A percentile compares a stretch with the other conserved stretches of the same genome.
Conservation (phyloP, 1,140 invertebrate species). For the Adelges cooleyi region DNA sequence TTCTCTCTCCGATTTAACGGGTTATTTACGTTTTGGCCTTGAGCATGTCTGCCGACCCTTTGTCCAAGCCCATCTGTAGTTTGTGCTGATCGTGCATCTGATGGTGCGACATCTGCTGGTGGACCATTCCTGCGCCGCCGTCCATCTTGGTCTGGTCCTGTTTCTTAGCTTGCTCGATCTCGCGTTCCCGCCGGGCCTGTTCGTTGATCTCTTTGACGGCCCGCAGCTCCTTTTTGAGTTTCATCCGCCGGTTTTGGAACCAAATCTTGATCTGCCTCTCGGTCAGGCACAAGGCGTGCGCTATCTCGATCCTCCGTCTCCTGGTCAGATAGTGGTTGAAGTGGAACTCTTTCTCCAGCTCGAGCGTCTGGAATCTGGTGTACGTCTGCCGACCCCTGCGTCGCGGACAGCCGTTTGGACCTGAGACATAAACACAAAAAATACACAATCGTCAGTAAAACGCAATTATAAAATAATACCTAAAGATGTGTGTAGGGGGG, state of each 20-base stretch:
- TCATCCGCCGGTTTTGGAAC: slow-evolving; percentile 97
- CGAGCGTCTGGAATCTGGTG: slow-evolving; percentile 86
- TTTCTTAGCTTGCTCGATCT: slow-evolving; percentile 81
- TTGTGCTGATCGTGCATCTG: slow-evolving; percentile 35
- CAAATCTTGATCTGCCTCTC: slow-evolving; percentile 96
- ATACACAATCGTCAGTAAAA: not conserved
- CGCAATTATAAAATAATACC: too few relatives aligned
- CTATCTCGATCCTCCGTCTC: slow-evolving; percentile 90
- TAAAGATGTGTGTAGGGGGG: too few relatives aligned
- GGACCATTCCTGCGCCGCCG: slow-evolving; percentile 42
- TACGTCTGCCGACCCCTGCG: slow-evolving; percentile 90
- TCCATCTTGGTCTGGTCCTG: slow-evolving; percentile 69
- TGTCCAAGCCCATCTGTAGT: slow-evolving; percentile 33
- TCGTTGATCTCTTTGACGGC: slow-evolving; percentile 92
- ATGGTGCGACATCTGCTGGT: slow-evolving; percentile 47
- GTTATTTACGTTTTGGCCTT: slow-evolving; percentile 30
- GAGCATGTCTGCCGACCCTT: slow-evolving; percentile 33
- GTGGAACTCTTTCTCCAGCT: slow-evolving; percentile 96
- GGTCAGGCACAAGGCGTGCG: slow-evolving; percentile 87
- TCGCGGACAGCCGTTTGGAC: slow-evolving; percentile 89
- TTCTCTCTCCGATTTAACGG: too few relatives aligned
- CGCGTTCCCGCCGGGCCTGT: slow-evolving; percentile 75
- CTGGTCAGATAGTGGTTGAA: slow-evolving; percentile 95
- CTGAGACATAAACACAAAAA: slow-evolving; percentile 45
- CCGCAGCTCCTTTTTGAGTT: slow-evolving; percentile 88